Evolutionary conservation across 2,888 invertebrate species (phyloP), one percentile per base, ranked within the genome.

Genomic region (Cynaeus angustus): DNA sequence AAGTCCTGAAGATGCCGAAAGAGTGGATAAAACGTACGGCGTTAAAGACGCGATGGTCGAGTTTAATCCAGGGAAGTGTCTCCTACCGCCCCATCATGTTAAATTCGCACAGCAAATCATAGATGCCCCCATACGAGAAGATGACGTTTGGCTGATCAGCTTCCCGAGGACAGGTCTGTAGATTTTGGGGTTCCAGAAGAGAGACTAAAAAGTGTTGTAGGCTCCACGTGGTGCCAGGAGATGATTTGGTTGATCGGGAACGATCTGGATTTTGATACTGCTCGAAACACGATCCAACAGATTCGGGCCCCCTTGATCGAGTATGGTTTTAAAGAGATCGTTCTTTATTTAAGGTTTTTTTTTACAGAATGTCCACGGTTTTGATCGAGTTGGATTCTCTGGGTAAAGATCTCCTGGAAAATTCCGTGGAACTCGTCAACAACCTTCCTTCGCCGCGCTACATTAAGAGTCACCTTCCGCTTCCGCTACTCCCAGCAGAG

Each of bases 151-250:
- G 92, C 88, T 96, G 83, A 90, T 94, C 46, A 96, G 96, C 7
- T 96, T 93, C 86, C 96, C 97, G 0, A 90, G 96, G 79, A 95
- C 96, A 77, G 96, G 96, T 94, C 21, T 21, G 21, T 21, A 3
- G 4, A 21, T 21, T 21, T 21, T 21, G 21, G 21, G 4, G 21
- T n/a, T n/a, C n/a, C n/a, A n/a, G n/a, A n/a, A n/a, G n/a, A n/a
- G n/a, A n/a, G n/a, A n/a, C 21, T 21, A 21, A 21, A 4, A 21
- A 21, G 4, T 21, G 2, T 33, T n/a, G 1, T 33, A 26, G 94
- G 94, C 9, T 96, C 96, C 14, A 97, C 97, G 0, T 97, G 97
- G 97, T 91, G 93, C 0, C 96, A 96, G 81, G 97, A 97, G 87
- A 95, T 97, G 91, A 90, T 94, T 1, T 97, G 96, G 93, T 87